phyloP scores from a whole-genome alignment of 2,888 invertebrate genomes.

The Spisula subtruncata region DNA sequence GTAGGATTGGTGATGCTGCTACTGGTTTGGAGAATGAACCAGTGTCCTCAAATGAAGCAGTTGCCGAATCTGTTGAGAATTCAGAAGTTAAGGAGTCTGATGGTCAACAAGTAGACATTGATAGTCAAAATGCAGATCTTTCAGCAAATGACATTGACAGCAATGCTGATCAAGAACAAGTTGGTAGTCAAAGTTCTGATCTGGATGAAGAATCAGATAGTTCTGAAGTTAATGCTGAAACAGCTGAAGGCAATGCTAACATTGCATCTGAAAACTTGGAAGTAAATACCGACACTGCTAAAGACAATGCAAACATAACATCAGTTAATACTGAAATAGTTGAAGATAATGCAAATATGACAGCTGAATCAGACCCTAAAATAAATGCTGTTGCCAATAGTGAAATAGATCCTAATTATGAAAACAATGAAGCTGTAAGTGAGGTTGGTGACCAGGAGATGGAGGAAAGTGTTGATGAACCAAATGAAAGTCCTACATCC shows the following conservation, averaged over 20 bases:
- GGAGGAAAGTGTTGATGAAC: not conserved
- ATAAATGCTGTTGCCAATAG: conserved; percentile 29
- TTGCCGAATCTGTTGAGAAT: not conserved
- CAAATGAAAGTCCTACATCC: not conserved
- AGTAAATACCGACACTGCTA: not conserved
- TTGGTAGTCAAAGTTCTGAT: not conserved
- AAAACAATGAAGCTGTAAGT: not conserved
- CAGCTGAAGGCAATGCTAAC: not conserved
- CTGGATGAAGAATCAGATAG: not conserved
- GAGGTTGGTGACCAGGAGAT: conserved; percentile 3
- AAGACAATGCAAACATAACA: not conserved
- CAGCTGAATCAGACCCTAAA: conserved; percentile 6
- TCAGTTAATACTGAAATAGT: not conserved
- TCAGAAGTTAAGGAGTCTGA: not conserved
- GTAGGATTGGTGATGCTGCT: not conserved
- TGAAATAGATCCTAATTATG: conserved; percentile 42
- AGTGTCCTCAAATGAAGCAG: not conserved
- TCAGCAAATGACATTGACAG: conserved; percentile 1
- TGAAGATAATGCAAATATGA: not conserved
- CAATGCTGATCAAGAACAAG: not conserved
- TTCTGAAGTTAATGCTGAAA: not conserved
- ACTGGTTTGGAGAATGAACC: conserved; percentile 4
- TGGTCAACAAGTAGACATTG: not conserved
- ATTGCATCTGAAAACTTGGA: not conserved
- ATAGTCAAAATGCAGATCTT: not conserved